A percentile compares a stretch with the other conserved stretches of the same genome.
Evolutionary conservation across 2,888 invertebrate species (phyloP).

Genomic region (Lypha dubia): DNA sequence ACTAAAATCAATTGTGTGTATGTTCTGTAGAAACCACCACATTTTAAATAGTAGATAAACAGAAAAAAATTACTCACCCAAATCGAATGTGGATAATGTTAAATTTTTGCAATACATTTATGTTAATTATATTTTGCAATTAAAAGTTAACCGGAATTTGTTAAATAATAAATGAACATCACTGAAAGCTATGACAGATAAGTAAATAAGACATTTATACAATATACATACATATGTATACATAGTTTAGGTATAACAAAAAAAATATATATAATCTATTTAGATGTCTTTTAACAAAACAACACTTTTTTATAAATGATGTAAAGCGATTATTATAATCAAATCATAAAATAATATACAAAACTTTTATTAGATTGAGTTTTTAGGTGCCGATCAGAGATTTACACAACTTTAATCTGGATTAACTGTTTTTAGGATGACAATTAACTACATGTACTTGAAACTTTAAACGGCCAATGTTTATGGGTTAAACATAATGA

Average conservation of each 20-base stretch:
- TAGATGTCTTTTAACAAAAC: neutral
- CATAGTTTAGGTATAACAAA: neutral
- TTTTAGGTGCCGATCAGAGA: too few relatives aligned
- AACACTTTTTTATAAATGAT: neutral
- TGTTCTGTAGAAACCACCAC: too few relatives aligned
- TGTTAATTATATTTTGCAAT: constrained; percentile 29
- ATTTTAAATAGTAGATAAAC: too few relatives aligned
- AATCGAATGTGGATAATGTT: constrained; percentile 27
- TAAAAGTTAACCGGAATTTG: neutral
- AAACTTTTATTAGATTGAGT: too few relatives aligned
- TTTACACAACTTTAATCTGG: too few relatives aligned
- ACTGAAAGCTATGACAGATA: neutral
- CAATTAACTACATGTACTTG: too few relatives aligned
- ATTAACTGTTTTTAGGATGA: too few relatives aligned
- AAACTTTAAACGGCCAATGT: too few relatives aligned
- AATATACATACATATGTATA: neutral
- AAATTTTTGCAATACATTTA: neutral
- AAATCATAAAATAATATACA: too few relatives aligned
- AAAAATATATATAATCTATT: too few relatives aligned
- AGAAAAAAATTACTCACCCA: constrained; percentile 54
- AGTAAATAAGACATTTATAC: neutral
- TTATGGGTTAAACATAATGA: too few relatives aligned
- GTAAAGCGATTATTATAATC: neutral
- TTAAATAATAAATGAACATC: constrained; percentile 8
- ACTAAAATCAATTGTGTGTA: too few relatives aligned